Conservation (phyloP, 2,888 invertebrate genomes). For the Serripes groenlandicus region DNA sequence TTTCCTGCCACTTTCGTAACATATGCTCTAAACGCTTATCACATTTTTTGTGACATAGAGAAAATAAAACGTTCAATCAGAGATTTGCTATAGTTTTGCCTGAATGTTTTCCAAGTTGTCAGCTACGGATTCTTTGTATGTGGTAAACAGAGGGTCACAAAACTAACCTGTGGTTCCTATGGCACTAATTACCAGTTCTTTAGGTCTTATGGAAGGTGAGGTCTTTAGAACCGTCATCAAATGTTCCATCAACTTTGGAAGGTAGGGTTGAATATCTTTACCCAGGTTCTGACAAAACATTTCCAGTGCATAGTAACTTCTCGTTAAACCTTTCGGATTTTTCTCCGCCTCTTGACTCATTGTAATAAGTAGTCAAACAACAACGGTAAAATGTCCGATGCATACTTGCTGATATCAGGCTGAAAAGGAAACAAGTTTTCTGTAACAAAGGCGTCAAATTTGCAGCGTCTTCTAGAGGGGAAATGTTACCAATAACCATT, state of each 20-base stretch:
- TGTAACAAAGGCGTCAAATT: too few species aligned
- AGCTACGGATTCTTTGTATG: too few species aligned
- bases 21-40: too few species aligned
- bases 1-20: too few species aligned
- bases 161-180: conserved; percentile 89
- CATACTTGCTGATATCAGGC: conserved; percentile 92
- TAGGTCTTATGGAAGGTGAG: conserved; percentile 87
- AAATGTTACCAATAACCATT: too few species aligned
- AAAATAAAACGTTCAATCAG: too few species aligned
- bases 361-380: conserved; percentile 90
- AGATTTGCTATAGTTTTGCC: too few species aligned
- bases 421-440: conserved; percentile 80
- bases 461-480: too few species aligned
- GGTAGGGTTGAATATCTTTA: conserved; percentile 91
- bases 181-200: conserved; percentile 91
- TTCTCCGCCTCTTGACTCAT: conserved; percentile 78
- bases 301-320: conserved; percentile 93
- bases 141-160: too few species aligned
- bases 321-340: conserved; percentile 89
- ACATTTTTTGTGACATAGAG: too few species aligned
- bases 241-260: conserved; percentile 91
- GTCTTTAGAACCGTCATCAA: conserved; percentile 87
- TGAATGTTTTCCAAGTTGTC: too few species aligned
- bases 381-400: conserved; percentile 91
- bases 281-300: conserved; percentile 92